phyloP scores from a whole-genome alignment of 2,888 invertebrate species.

The Spilosoma lubricipeda region DNA sequence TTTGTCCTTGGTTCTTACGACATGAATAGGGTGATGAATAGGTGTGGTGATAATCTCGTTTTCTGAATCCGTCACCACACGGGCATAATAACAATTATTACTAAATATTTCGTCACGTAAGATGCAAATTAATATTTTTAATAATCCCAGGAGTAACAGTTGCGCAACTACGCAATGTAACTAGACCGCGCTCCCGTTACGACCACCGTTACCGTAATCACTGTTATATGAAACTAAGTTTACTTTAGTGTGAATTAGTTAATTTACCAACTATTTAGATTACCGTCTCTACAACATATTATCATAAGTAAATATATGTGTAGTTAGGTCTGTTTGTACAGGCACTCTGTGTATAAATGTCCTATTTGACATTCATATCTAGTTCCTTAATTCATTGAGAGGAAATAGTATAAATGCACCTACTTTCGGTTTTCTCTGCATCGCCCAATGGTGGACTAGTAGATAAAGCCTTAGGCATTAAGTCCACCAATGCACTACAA shows the following conservation, averaged over 20 bases:
- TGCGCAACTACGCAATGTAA: conserved; percentile 49
- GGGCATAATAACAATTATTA: neutral
- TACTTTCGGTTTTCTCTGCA: no score
- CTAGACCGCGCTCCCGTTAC: conserved; percentile 71
- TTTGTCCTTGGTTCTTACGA: no score
- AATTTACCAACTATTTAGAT: conserved; percentile 8
- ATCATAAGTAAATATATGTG: neutral
- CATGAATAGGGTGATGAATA: no score
- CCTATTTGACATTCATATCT: no score
- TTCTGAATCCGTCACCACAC: no score
- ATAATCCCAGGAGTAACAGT: conserved; percentile 50
- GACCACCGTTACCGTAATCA: conserved; percentile 68
- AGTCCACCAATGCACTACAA: no score
- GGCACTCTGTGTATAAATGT: neutral
- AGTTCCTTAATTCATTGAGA: no score
- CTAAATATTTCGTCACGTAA: conserved; percentile 3
- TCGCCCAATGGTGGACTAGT: no score
- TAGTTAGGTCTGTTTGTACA: neutral
- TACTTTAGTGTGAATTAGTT: conserved; percentile 44
- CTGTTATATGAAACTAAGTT: conserved; percentile 57
- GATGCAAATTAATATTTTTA: conserved; percentile 20
- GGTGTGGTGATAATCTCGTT: no score
- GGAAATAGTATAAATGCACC: no score
- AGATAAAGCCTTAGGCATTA: no score
- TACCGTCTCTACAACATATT: neutral